A percentile compares a stretch with the other conserved stretches of the same genome.
Evolutionary conservation across 2,797 vertebrate genomes (phyloP).

Genomic region (Momotus momota): DNA sequence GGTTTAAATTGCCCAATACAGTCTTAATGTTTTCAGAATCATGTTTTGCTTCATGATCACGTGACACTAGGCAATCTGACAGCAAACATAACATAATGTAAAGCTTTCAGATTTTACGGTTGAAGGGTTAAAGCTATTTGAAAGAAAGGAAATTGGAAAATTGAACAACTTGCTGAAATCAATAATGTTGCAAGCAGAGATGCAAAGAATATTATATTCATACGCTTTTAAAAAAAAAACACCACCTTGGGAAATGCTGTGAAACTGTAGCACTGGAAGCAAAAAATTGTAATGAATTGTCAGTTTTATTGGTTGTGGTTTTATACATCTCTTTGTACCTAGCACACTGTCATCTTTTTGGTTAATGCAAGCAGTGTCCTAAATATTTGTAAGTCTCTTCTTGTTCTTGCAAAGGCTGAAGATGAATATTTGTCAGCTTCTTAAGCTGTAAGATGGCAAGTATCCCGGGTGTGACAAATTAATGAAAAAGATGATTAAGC

Average conservation of each 20-base stretch:
- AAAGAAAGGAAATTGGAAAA: slow-evolving; percentile 28
- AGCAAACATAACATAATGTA: background rate
- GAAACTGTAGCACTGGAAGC: background rate
- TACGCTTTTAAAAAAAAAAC: background rate
- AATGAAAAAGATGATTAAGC: background rate
- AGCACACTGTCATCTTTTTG: background rate
- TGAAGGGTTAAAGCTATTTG: slow-evolving; percentile 5
- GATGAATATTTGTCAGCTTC: background rate
- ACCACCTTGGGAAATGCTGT: background rate
- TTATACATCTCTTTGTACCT: background rate
- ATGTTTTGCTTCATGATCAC: background rate
- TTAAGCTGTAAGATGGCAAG: background rate
- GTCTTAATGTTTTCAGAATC: background rate
- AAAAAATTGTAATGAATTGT: background rate
- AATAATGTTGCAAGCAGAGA: background rate
- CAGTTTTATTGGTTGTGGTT: background rate
- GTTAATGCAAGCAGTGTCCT: background rate
- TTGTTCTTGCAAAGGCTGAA: background rate
- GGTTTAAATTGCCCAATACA: background rate
- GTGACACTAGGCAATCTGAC: background rate
- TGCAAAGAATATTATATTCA: background rate
- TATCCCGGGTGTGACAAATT: background rate
- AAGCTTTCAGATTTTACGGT: slow-evolving; percentile 13
- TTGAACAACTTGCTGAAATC: slow-evolving; percentile 9
- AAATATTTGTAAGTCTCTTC: background rate